Evolutionary conservation across 2,888 invertebrate genomes (phyloP).

Genomic region (Volucella inflata): DNA sequence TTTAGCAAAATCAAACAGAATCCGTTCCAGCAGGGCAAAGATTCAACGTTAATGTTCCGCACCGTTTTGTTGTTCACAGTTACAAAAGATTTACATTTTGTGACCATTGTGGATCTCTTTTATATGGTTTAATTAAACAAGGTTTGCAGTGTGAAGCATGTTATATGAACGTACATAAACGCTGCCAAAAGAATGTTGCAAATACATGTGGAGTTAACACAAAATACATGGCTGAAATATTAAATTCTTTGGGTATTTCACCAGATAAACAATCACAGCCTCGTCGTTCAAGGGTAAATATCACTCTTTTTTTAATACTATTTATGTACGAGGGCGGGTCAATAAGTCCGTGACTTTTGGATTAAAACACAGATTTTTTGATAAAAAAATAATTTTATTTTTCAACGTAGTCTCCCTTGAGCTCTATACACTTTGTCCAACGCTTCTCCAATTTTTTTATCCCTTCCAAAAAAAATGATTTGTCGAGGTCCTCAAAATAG

Average conservation of each 20-base stretch:
- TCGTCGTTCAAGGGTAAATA: conserved; percentile 86
- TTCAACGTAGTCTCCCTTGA: too few relatives aligned
- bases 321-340: too few relatives aligned
- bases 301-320: conserved; percentile 17
- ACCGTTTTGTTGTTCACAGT: conserved; percentile 97
- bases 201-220: conserved; percentile 99
- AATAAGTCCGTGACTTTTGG: too few relatives aligned
- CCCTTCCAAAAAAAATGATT: too few relatives aligned
- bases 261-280: conserved; percentile 91
- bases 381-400: too few relatives aligned
- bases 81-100: conserved; percentile 99
- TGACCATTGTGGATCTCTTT: conserved; percentile 99
- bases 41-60: conserved; percentile 99
- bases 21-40: conserved; percentile 89
- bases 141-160: conserved; percentile 99
- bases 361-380: too few relatives aligned
- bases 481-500: too few relatives aligned
- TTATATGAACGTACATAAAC: conserved; percentile 98
- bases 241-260: conserved; percentile 95
- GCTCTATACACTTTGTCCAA: too few relatives aligned
- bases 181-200: conserved; percentile 99
- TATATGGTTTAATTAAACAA: conserved; percentile 98
- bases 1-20: conserved; percentile 85
- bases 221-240: conserved; percentile 96
- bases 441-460: too few relatives aligned